These are phyloP conservation scores for Heliconius ethilla DNA, from an alignment of 2,888 invertebrate species.

Conservation along the genomic window DNA sequence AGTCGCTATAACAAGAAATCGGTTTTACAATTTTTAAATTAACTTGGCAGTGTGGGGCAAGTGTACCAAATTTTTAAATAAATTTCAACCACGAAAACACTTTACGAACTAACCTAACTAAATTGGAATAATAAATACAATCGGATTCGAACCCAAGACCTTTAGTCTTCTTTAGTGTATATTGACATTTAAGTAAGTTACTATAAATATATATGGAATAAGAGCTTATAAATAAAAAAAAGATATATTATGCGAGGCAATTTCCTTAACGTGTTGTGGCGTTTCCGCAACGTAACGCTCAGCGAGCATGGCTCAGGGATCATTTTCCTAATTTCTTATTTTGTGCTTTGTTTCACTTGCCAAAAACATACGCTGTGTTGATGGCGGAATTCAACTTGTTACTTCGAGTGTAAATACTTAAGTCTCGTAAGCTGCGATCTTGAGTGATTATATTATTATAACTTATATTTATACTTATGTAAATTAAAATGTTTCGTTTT, in stretches of 20 bases:
- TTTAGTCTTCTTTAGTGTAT: too few species aligned
- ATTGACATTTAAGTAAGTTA: too few species aligned
- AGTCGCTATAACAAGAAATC: too few species aligned
- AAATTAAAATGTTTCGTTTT: not conserved
- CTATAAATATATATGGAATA: not conserved
- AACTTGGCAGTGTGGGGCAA: not conserved
- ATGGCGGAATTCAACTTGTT: slow-evolving; percentile 34
- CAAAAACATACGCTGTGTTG: slow-evolving; percentile 37
- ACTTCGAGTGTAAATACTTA: slow-evolving; percentile 33
- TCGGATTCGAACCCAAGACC: not conserved
- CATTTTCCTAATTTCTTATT: slow-evolving; percentile 41
- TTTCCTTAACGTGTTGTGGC: slow-evolving; percentile 28
- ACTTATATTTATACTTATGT: not conserved
- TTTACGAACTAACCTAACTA: not conserved
- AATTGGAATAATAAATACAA: not conserved
- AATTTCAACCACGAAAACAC: not conserved
- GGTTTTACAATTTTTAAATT: not conserved
- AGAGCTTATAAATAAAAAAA: slow-evolving; percentile 15
- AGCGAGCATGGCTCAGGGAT: slow-evolving; percentile 38
- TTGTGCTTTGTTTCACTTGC: slow-evolving; percentile 42
- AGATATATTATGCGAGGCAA: slow-evolving; percentile 22
- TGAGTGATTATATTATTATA: not conserved
- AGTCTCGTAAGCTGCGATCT: slow-evolving; percentile 9
- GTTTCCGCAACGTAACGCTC: slow-evolving; percentile 35
- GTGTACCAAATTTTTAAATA: not conserved